Conservation (phyloP, 2,113 vertebrate genomes). For the Vicugna pacos region DNA sequence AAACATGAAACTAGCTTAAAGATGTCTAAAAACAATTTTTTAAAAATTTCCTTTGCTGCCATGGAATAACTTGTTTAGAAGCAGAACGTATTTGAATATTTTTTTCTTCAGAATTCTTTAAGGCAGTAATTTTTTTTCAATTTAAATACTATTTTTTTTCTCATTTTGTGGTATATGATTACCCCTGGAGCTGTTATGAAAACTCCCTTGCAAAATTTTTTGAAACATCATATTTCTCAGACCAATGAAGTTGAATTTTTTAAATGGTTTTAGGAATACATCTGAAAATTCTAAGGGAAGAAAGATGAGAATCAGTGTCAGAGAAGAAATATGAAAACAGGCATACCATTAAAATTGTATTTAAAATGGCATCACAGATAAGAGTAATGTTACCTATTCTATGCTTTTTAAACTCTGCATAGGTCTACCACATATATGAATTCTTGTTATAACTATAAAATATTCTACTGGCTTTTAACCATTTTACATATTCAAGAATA, state of each 20-base stretch:
- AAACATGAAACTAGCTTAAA: constrained; percentile 23
- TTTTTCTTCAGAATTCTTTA: constrained; percentile 46
- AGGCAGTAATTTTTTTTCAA: background rate
- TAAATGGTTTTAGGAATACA: background rate
- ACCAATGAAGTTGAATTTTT: background rate
- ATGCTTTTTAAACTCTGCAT: background rate
- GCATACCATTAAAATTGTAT: background rate
- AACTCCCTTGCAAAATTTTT: background rate
- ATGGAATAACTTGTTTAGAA: constrained; percentile 61
- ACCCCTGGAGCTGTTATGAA: background rate
- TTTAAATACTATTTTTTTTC: background rate
- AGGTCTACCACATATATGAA: background rate
- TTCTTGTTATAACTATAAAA: background rate
- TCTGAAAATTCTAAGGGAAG: background rate
- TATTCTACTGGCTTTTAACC: background rate
- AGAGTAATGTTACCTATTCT: background rate
- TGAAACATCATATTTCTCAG: background rate
- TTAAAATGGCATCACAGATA: background rate
- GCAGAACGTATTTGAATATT: background rate
- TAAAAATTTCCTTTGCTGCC: constrained; percentile 50
- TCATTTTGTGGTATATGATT: background rate
- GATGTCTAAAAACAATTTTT: constrained; percentile 58
- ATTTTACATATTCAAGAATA: background rate
- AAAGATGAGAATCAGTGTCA: background rate
- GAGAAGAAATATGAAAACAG: background rate